These are phyloP conservation scores for Limnephilus rhombicus DNA, from an alignment of 2,888 invertebrate species.

Conservation along the genomic window DNA sequence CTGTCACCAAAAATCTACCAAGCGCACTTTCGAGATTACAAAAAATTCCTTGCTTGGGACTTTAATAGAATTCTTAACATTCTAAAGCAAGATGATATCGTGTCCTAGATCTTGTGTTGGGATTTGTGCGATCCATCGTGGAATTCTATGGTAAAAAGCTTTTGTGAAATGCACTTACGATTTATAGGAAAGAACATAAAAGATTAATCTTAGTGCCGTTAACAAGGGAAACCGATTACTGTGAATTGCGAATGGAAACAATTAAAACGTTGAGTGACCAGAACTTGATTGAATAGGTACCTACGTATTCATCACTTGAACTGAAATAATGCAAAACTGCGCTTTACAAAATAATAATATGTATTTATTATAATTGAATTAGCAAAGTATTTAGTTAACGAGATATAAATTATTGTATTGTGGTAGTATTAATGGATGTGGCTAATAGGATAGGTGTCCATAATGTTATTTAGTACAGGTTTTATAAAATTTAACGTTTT, in stretches of 20 bases:
- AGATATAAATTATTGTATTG: too few relatives aligned
- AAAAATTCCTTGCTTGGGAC: not conserved
- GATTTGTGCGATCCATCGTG: not conserved
- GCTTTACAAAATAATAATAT: too few relatives aligned
- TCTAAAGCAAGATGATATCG: not conserved
- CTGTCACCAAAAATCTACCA: not conserved
- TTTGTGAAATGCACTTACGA: not conserved
- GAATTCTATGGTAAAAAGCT: not conserved
- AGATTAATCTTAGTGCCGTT: not conserved
- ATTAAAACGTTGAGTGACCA: not conserved
- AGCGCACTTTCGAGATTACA: not conserved
- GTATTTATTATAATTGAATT: too few relatives aligned
- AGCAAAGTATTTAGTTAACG: too few relatives aligned
- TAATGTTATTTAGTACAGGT: too few relatives aligned
- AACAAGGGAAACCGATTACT: not conserved
- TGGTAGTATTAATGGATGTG: too few relatives aligned
- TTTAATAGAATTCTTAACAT: not conserved
- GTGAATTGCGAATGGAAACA: not conserved
- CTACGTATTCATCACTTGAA: too few relatives aligned
- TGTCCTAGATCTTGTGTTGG: not conserved
- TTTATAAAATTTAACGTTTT: too few relatives aligned
- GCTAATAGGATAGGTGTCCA: too few relatives aligned
- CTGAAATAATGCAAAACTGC: too few relatives aligned
- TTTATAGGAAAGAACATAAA: not conserved
- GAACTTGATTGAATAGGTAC: too few relatives aligned